A percentile compares a stretch with the other conserved stretches of the same genome.
These are phyloP conservation scores for Glyptemys insculpta DNA, from an alignment of 2,797 vertebrate genomes.

Conservation along the genomic window DNA sequence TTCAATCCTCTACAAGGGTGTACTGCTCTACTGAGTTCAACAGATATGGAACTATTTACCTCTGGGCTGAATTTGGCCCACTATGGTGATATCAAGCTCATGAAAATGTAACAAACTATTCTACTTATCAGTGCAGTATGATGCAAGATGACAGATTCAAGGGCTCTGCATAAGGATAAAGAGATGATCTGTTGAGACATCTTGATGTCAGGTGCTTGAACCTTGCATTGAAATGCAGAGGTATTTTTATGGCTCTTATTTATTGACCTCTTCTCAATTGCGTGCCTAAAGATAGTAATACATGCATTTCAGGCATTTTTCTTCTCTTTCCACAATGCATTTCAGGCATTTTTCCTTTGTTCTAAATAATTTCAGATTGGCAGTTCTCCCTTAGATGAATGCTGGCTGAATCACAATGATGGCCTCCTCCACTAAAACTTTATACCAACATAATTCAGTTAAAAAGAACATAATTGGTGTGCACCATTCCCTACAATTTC, in stretches of 20 bases:
- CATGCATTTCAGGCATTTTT: slow-evolving; percentile 25
- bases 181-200: neutral
- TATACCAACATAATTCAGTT: slow-evolving; percentile 83
- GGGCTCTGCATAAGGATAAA: neutral
- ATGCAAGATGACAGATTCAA: neutral
- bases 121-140: neutral
- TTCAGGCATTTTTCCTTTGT: slow-evolving; percentile 69
- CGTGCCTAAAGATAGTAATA: slow-evolving; percentile 23
- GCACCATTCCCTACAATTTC: slow-evolving; percentile 84
- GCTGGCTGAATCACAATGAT: slow-evolving; percentile 81
- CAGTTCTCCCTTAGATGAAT: slow-evolving; percentile 62
- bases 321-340: neutral
- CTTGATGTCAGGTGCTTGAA: neutral
- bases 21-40: neutral
- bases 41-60: neutral
- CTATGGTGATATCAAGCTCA: neutral
- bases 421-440: slow-evolving; percentile 79
- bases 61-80: neutral
- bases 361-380: slow-evolving; percentile 77
- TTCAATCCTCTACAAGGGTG: neutral
- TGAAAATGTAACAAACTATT: neutral
- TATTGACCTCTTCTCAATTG: slow-evolving; percentile 36
- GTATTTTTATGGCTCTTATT: slow-evolving; percentile 2
- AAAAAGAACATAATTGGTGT: slow-evolving; percentile 85
- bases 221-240: neutral